These are phyloP conservation scores for Actinemys pallida DNA, from an alignment of 2,113 vertebrate species.

Conservation along the genomic window DNA sequence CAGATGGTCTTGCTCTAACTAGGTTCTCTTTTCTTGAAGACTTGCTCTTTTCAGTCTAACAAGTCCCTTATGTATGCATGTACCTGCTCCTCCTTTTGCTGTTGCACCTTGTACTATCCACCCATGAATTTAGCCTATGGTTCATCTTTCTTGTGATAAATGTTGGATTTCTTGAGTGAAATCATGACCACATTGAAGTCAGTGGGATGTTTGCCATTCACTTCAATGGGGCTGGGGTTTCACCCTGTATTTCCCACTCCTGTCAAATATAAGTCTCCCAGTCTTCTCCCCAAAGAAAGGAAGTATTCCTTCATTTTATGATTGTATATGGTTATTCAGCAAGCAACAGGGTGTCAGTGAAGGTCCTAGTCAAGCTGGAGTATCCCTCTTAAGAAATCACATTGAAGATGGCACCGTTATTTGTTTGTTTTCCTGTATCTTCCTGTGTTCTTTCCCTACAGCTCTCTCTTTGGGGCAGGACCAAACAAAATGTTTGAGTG, in stretches of 20 bases:
- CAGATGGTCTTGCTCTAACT: background rate
- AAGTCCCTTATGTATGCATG: background rate
- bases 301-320: background rate
- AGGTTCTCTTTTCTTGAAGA: background rate
- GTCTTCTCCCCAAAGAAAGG: background rate
- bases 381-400: background rate
- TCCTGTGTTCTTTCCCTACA: background rate
- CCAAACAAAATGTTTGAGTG: background rate
- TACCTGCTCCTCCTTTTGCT: accelerated
- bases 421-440: background rate
- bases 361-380: background rate
- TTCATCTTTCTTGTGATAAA: background rate
- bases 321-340: background rate
- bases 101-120: background rate
- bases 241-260: background rate
- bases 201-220: background rate
- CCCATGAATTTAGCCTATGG: background rate
- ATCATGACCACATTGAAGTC: background rate
- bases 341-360: background rate
- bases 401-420: background rate
- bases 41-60: background rate
- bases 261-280: accelerated
- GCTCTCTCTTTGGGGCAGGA: background rate
- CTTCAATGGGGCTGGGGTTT: background rate
- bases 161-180: background rate